These are phyloP conservation scores for Sigmodon hispidus DNA, from an alignment of 2,113 vertebrate genomes.

Conservation along the genomic window DNA sequence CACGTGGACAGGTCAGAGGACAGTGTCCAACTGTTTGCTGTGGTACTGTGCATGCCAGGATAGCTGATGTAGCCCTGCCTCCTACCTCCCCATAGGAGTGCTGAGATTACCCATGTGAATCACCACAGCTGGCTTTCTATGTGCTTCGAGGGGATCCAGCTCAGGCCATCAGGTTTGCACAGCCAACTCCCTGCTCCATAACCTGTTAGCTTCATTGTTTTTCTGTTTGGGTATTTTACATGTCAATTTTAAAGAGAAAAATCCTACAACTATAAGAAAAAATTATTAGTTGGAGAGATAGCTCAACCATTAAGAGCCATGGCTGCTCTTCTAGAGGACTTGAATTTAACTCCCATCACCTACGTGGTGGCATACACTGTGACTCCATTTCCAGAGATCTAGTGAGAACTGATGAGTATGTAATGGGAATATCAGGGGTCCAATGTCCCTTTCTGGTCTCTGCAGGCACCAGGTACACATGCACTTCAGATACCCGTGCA, in stretches of 20 bases:
- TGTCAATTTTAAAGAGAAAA: not conserved
- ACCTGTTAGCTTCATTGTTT: not conserved
- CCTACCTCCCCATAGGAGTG: not conserved
- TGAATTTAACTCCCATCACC: not conserved
- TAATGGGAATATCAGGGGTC: not conserved
- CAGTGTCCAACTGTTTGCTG: not conserved
- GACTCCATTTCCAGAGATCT: not conserved
- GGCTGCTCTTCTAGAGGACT: not conserved
- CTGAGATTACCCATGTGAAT: not conserved
- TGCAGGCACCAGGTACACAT: not conserved
- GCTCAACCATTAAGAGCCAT: not conserved
- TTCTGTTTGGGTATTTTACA: not conserved
- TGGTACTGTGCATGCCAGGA: not conserved
- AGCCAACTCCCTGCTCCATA: not conserved
- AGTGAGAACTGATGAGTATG: not conserved
- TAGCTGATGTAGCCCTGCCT: not conserved
- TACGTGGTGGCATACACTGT: not conserved
- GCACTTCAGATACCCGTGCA: not conserved
- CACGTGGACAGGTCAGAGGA: not conserved
- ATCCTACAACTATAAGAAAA: not conserved
- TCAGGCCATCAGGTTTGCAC: not conserved
- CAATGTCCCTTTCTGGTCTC: not conserved
- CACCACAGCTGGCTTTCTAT: not conserved
- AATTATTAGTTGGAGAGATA: not conserved
- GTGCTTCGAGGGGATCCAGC: not conserved